These are phyloP conservation scores for Brachionus asplanchnoidis DNA, from an alignment of 1,140 invertebrate genomes.

Conservation along the genomic window DNA sequence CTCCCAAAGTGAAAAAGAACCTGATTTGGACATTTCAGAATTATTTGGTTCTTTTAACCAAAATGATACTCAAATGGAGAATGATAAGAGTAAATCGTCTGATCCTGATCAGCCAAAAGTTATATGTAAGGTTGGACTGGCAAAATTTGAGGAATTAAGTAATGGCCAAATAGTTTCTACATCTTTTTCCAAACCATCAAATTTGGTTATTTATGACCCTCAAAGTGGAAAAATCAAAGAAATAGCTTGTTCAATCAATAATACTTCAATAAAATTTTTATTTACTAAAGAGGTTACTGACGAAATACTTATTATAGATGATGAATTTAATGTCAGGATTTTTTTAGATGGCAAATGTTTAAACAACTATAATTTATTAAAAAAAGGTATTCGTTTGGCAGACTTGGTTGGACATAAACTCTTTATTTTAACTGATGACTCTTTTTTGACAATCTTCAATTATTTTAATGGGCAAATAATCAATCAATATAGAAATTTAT, in stretches of 20 bases:
- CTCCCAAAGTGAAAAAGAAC: background rate
- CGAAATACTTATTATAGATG: background rate
- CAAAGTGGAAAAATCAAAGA: background rate
- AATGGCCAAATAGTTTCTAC: background rate
- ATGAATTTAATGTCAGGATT: background rate
- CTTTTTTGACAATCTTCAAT: background rate
- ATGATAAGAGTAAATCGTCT: background rate
- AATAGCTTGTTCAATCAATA: background rate
- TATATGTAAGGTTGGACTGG: background rate
- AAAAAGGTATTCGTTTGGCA: background rate
- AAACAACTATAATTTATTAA: background rate
- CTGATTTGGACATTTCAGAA: background rate
- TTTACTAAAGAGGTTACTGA: background rate
- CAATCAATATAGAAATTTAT: too few species aligned
- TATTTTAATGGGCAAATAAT: too few species aligned
- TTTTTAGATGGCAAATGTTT: background rate
- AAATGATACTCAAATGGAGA: background rate
- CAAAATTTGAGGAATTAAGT: background rate
- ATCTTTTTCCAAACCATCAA: background rate
- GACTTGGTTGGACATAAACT: background rate
- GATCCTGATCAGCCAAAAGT: background rate
- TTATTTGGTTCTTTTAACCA: background rate
- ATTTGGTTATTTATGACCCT: background rate
- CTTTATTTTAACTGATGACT: background rate
- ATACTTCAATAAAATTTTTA: background rate